phyloP scores from a whole-genome alignment of 2,113 vertebrate species.

The Pachypanchax playfairii region DNA sequence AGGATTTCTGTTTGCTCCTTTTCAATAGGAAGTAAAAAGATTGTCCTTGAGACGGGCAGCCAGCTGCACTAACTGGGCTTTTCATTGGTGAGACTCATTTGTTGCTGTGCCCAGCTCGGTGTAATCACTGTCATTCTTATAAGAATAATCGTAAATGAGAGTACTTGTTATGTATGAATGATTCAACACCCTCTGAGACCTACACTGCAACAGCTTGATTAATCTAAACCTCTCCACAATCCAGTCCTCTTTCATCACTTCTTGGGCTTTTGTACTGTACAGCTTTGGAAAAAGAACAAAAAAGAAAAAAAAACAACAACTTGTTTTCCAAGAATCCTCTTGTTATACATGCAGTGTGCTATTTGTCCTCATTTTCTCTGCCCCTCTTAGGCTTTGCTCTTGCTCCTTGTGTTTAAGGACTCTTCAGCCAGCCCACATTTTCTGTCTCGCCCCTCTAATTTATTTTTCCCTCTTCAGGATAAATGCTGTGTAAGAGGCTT shows the following conservation, averaged over 20 bases:
- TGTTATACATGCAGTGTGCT: slow-evolving; percentile 18
- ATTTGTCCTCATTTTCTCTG: slow-evolving; percentile 43
- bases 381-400: slow-evolving; percentile 26
- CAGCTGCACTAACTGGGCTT: slow-evolving; percentile 3
- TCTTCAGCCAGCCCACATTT: slow-evolving; percentile 43
- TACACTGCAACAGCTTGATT: slow-evolving; percentile 15
- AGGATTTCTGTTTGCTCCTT: slow-evolving; percentile 23
- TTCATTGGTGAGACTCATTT: slow-evolving; percentile 7
- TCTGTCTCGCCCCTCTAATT: slow-evolving; percentile 50
- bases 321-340: slow-evolving; percentile 26
- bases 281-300: not conserved
- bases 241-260: slow-evolving; percentile 27
- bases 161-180: slow-evolving; percentile 42
- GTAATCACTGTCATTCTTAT: slow-evolving; percentile 35
- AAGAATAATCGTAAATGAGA: slow-evolving; percentile 40
- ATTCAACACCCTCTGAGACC: slow-evolving; percentile 38
- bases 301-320: too few relatives aligned
- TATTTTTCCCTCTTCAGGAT: slow-evolving; percentile 61
- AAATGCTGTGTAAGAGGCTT: slow-evolving; percentile 48
- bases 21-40: slow-evolving; percentile 22
- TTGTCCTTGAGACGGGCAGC: slow-evolving; percentile 26
- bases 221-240: slow-evolving; percentile 8
- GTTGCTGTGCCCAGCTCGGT: not conserved
- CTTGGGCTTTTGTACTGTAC: not conserved
- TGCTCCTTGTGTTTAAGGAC: slow-evolving; percentile 35